phyloP scores from a whole-genome alignment of 2,888 invertebrate species.

The Philhelius pedissequus region DNA sequence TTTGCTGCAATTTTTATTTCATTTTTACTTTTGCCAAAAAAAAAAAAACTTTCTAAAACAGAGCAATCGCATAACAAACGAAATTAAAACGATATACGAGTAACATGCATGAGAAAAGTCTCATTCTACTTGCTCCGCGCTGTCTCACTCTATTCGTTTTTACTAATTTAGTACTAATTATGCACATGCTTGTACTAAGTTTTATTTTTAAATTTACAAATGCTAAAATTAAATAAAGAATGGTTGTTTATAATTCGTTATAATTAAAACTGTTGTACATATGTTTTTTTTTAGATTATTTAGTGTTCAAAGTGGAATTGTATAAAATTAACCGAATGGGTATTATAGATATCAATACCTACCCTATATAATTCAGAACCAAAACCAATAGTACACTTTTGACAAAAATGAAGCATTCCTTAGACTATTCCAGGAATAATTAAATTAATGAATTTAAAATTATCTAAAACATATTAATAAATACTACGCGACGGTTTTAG shows the following conservation, averaged over 20 bases:
- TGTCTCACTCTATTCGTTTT: background rate
- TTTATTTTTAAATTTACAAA: background rate
- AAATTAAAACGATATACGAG: background rate
- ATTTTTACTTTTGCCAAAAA: background rate
- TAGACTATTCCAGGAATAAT: no score
- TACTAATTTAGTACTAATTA: background rate
- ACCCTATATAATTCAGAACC: no score
- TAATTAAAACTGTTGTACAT: background rate
- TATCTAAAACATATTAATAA: no score
- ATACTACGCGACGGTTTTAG: no score
- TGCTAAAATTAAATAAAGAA: background rate
- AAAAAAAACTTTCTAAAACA: background rate
- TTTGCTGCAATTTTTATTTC: slow-evolving; percentile 3
- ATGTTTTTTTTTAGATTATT: no score
- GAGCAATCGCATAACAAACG: background rate
- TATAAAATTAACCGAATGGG: no score
- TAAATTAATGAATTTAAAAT: no score
- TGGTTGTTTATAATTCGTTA: background rate
- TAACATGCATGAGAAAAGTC: no score
- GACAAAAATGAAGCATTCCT: no score
- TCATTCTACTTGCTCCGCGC: background rate
- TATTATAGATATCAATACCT: no score
- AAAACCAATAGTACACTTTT: no score
- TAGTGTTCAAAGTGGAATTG: no score
- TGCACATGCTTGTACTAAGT: background rate